phyloP scores from a whole-genome alignment of 2,113 vertebrate species.

The Parotia lawesii region DNA sequence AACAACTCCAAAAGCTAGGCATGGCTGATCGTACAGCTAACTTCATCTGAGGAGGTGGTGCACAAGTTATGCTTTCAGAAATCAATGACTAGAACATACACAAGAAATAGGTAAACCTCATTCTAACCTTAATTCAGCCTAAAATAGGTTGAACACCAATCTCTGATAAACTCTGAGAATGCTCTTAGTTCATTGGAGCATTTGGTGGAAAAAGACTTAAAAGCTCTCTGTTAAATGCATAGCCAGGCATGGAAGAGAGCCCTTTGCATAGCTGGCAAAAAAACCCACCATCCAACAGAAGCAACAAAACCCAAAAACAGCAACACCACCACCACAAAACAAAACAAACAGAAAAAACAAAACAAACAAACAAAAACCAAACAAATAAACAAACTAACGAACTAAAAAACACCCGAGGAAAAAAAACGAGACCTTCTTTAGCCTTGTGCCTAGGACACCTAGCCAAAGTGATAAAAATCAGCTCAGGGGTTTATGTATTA shows the following conservation, averaged over 20 bases:
- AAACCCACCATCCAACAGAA: accelerated
- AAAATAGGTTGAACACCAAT: background rate
- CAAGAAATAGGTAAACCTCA: background rate
- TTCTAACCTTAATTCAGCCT: background rate
- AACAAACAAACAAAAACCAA: background rate
- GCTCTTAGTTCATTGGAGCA: background rate
- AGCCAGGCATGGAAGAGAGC: background rate
- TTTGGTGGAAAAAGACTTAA: background rate
- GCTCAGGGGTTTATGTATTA: background rate
- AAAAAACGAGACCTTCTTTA: background rate
- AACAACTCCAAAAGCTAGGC: background rate
- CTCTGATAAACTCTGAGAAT: background rate
- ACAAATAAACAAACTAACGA: too few species aligned
- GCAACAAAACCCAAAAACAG: background rate
- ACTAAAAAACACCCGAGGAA: too few species aligned
- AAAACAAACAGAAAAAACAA: background rate
- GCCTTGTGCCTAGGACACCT: background rate
- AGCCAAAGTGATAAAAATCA: background rate
- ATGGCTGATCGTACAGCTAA: background rate
- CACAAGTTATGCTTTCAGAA: background rate
- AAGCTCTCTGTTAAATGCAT: background rate
- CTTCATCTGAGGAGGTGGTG: background rate
- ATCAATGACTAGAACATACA: background rate
- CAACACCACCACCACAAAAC: background rate
- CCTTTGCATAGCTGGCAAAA: background rate